Percentiles rank a stretch among this genome's conserved stretches.
Conservation (phyloP, 2,797 vertebrate species). For the Coluber constrictor region DNA sequence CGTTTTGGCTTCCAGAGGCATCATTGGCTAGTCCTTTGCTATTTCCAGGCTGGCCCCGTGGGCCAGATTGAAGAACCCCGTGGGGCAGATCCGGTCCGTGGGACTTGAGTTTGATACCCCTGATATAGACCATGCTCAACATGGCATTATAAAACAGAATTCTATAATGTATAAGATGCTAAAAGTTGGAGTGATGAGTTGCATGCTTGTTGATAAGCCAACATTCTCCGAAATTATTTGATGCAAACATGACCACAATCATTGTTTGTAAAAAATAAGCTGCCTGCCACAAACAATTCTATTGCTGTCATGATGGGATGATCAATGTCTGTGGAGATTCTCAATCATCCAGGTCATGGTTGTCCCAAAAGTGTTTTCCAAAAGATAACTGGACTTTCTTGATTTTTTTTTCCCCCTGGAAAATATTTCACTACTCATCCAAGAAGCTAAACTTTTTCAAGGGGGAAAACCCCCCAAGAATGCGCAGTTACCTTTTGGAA, state of each 20-base stretch:
- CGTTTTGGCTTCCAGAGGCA: too few relatives aligned
- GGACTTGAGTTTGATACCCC: too few relatives aligned
- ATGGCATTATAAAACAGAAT: background rate
- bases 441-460: too few relatives aligned
- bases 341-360: background rate
- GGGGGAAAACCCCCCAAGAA: too few relatives aligned
- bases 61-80: too few relatives aligned
- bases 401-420: rapidly evolving
- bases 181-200: background rate
- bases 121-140: background rate
- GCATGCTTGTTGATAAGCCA: background rate
- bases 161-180: too few relatives aligned
- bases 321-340: background rate
- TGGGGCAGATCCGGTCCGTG: rapidly evolving
- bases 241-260: background rate
- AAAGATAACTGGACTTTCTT: background rate
- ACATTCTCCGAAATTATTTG: background rate
- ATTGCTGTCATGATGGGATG: background rate
- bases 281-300: background rate
- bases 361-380: background rate
- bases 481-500: background rate
- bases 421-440: background rate
- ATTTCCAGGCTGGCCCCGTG: too few relatives aligned
- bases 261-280: background rate
- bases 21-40: too few relatives aligned